A percentile compares a stretch with the other conserved stretches of the same genome.
phyloP scores from a whole-genome alignment of 1,140 invertebrate genomes.

The Heliconius hewitsoni region DNA sequence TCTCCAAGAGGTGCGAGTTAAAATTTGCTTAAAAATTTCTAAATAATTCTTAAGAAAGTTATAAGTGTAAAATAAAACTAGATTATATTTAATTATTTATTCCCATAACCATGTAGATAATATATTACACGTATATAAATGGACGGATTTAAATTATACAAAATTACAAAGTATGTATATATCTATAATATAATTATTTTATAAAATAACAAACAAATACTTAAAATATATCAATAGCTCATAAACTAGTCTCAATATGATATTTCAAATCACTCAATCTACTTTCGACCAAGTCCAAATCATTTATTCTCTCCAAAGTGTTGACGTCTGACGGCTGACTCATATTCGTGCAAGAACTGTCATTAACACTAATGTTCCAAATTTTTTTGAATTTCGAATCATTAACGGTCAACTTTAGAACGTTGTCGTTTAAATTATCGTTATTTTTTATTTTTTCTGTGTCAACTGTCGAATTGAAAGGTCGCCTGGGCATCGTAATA shows the following conservation, averaged over 20 bases:
- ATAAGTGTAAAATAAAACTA: not conserved
- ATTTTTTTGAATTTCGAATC: slow-evolving; percentile 57
- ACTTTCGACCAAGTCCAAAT: slow-evolving; percentile 72
- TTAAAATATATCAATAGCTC: slow-evolving; percentile 20
- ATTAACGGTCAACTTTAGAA: slow-evolving; percentile 55
- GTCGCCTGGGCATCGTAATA: slow-evolving; percentile 15
- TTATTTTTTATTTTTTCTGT: slow-evolving; percentile 25
- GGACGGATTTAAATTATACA: not conserved
- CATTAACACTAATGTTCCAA: slow-evolving; percentile 61
- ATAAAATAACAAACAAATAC: not conserved
- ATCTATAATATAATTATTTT: not conserved
- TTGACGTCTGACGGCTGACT: slow-evolving; percentile 63
- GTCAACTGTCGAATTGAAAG: slow-evolving; percentile 33
- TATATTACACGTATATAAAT: not conserved
- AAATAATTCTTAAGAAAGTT: not conserved
- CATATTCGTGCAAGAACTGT: slow-evolving; percentile 41
- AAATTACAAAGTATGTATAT: not conserved
- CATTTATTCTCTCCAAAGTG: slow-evolving; percentile 74
- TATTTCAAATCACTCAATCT: slow-evolving; percentile 68
- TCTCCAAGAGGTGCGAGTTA: no score
- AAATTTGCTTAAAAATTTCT: not conserved
- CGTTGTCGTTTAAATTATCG: slow-evolving; percentile 38
- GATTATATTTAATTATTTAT: not conserved
- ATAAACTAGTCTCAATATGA: slow-evolving; percentile 67
- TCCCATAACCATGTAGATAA: not conserved